Percentiles rank a stretch among this genome's conserved stretches.
Conservation (phyloP, 1,140 invertebrate species). For the Arion vulgaris region DNA sequence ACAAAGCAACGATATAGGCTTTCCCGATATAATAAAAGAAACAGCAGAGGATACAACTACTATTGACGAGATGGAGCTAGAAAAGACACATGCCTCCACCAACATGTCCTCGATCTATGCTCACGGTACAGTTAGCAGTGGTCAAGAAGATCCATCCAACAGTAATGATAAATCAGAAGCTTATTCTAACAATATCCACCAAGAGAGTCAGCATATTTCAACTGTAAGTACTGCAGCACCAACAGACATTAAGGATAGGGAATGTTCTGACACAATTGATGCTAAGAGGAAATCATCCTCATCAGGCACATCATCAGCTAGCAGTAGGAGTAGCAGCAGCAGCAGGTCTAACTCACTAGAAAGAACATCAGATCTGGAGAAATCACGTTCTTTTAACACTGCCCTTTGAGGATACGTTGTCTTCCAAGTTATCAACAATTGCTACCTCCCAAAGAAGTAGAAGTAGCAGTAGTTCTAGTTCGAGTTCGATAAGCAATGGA, state of each 20-base stretch:
- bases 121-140: not conserved
- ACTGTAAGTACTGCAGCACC: not conserved
- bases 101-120: not conserved
- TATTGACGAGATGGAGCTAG: not conserved
- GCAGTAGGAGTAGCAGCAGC: not conserved
- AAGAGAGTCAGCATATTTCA: not conserved
- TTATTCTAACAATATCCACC: not conserved
- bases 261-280: not conserved
- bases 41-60: not conserved
- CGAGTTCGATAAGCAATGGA: not conserved
- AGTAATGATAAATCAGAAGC: not conserved
- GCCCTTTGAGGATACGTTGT: not conserved
- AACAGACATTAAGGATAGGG: not conserved
- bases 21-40: not conserved
- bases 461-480: not conserved
- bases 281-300: not conserved
- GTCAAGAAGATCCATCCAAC: not conserved
- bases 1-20: not conserved
- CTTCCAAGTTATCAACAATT: not conserved
- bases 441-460: not conserved
- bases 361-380: not conserved
- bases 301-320: not conserved
- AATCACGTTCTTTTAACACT: not conserved
- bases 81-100: not conserved
- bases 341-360: not conserved